Conservation (phyloP, 2,888 invertebrate species). For the Steinernema hermaphroditum region DNA sequence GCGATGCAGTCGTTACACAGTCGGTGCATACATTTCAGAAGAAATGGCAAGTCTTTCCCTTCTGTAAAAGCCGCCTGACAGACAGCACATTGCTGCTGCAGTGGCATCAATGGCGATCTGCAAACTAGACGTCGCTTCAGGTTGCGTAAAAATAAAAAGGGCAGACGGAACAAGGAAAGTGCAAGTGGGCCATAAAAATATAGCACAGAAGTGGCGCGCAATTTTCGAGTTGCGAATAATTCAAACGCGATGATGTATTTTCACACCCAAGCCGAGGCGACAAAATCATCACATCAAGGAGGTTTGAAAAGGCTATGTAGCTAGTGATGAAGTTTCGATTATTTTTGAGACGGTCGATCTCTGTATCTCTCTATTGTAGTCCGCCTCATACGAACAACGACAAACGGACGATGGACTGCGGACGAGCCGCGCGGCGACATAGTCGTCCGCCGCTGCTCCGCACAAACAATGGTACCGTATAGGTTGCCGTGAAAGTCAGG, state of each 20-base stretch:
- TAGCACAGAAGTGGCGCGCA: too few species aligned
- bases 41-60: neutral
- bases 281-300: too few species aligned
- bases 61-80: constrained; percentile 1
- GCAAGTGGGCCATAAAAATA: too few species aligned
- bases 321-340: neutral
- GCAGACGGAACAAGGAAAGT: too few species aligned
- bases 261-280: too few species aligned
- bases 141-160: too few species aligned
- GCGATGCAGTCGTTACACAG: neutral
- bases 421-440: constrained; percentile 22
- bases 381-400: constrained; percentile 7
- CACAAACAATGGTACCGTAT: too few species aligned
- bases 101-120: neutral
- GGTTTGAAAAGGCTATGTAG: too few species aligned
- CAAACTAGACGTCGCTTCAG: too few species aligned
- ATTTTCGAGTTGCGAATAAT: too few species aligned
- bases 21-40: constrained; percentile 23
- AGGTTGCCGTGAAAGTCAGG: too few species aligned
- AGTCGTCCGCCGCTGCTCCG: neutral
- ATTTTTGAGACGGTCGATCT: constrained; percentile 18
- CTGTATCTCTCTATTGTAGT: constrained; percentile 23
- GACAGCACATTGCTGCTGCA: constrained; percentile 30
- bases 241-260: too few species aligned
- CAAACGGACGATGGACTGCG: constrained; percentile 7